Evolutionary conservation across 2,113 vertebrate genomes (phyloP).

Genomic region (Melanerpes formicivorus): DNA sequence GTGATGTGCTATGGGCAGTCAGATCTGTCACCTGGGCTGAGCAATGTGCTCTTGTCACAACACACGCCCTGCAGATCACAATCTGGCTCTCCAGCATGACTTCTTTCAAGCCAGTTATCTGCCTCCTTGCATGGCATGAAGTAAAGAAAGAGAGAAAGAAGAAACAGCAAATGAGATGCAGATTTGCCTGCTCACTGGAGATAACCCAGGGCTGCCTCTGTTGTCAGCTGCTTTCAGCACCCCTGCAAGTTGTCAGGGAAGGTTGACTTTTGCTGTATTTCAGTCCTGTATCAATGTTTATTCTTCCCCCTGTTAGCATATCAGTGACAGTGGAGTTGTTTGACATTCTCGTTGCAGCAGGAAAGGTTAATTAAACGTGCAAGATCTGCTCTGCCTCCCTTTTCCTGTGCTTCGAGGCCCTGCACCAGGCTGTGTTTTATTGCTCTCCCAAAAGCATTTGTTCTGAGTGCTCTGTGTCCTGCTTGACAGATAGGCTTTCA

Average conservation of each 20-base stretch:
- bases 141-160: no score
- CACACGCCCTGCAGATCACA: background rate
- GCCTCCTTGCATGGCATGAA: background rate
- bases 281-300: background rate
- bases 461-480: background rate
- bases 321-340: slow-evolving; percentile 13
- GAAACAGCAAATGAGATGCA: background rate
- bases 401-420: background rate
- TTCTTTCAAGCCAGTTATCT: slow-evolving; percentile 4
- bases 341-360: slow-evolving; percentile 20
- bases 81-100: background rate
- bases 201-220: background rate
- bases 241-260: slow-evolving; percentile 27
- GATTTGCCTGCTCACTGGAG: background rate
- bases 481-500: background rate
- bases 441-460: background rate
- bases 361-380: slow-evolving; percentile 60
- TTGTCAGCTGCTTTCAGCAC: background rate
- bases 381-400: background rate
- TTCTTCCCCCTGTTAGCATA: background rate
- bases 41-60: background rate
- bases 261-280: background rate
- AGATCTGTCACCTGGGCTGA: fast-evolving
- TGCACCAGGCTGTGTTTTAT: background rate
- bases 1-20: background rate